A percentile compares a stretch with the other conserved stretches of the same genome.
These are phyloP conservation scores for Littorina saxatilis DNA, from an alignment of 1,140 invertebrate species.

Conservation along the genomic window DNA sequence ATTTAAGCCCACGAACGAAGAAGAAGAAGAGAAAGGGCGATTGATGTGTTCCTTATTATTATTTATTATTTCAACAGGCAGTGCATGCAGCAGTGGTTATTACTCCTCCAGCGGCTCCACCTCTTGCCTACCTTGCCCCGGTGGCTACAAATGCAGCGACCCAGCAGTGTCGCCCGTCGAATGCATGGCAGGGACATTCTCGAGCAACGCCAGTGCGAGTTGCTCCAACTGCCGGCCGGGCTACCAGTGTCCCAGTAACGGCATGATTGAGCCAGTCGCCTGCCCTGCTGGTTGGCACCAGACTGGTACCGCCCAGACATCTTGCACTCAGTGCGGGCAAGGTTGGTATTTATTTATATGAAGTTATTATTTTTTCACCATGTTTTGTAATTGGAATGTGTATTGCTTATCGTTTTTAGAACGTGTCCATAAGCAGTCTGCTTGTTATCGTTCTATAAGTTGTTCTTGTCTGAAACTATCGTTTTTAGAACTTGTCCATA, in stretches of 20 bases:
- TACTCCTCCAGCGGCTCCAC: conserved; percentile 59
- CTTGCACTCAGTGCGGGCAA: conserved; percentile 66
- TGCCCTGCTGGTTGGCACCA: conserved; percentile 65
- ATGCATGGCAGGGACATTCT: conserved; percentile 62
- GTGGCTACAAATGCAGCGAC: conserved; percentile 57
- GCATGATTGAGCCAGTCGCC: conserved; percentile 51
- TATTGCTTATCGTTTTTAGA: no score
- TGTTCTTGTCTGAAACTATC: no score
- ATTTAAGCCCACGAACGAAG: no score
- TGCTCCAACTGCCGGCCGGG: conserved; percentile 62
- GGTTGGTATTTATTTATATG: conserved; percentile 43
- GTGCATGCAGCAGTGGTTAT: conserved; percentile 48
- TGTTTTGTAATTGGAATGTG: no score
- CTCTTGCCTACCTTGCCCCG: conserved; percentile 62
- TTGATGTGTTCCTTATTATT: neutral
- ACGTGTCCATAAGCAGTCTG: no score
- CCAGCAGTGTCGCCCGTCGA: conserved; percentile 49
- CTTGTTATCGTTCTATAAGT: no score
- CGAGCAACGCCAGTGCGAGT: conserved; percentile 47
- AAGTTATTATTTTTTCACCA: neutral
- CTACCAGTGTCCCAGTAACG: conserved; percentile 55
- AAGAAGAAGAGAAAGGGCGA: no score
- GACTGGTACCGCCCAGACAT: conserved; percentile 57
- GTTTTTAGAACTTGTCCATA: no score
- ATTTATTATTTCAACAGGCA: neutral